phyloP scores from a whole-genome alignment of 2,797 vertebrate species.

The Notoglanidium macrostoma region DNA sequence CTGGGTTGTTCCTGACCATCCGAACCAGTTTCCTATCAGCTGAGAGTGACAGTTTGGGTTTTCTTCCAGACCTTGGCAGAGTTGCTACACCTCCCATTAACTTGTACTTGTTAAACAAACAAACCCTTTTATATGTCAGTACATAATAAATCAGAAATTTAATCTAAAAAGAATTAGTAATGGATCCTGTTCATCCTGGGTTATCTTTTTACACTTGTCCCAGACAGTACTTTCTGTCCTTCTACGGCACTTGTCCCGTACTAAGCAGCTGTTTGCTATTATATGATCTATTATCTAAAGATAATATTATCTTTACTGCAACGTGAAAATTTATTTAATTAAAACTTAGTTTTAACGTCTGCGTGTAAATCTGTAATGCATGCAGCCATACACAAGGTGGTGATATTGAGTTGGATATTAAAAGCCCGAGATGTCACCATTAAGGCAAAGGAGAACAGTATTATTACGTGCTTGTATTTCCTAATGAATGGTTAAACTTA shows the following conservation, averaged over 20 bases:
- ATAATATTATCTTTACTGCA: not conserved
- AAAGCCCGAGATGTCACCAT: not conserved
- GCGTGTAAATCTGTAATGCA: slow-evolving; percentile 8
- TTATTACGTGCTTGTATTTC: not conserved
- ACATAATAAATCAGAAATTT: not conserved
- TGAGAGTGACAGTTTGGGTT: too few species aligned
- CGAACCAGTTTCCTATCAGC: too few species aligned
- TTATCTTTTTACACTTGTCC: not conserved
- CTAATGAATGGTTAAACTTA: not conserved
- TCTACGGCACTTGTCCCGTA: not conserved
- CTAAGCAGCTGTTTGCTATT: not conserved
- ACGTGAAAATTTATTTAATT: not conserved
- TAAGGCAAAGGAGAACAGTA: not conserved
- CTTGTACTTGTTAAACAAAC: too few species aligned
- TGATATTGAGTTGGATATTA: not conserved
- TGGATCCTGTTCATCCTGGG: not conserved
- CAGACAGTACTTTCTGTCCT: not conserved
- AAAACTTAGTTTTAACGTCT: not conserved
- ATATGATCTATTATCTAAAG: not conserved
- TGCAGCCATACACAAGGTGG: slow-evolving; percentile 29
- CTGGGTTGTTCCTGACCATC: too few species aligned
- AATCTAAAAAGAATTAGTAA: not conserved
- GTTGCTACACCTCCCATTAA: too few species aligned
- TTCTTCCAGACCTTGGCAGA: too few species aligned
- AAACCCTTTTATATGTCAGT: too few species aligned